phyloP scores from a whole-genome alignment of 2,888 invertebrate genomes.

The Netelia fuscicornis region DNA sequence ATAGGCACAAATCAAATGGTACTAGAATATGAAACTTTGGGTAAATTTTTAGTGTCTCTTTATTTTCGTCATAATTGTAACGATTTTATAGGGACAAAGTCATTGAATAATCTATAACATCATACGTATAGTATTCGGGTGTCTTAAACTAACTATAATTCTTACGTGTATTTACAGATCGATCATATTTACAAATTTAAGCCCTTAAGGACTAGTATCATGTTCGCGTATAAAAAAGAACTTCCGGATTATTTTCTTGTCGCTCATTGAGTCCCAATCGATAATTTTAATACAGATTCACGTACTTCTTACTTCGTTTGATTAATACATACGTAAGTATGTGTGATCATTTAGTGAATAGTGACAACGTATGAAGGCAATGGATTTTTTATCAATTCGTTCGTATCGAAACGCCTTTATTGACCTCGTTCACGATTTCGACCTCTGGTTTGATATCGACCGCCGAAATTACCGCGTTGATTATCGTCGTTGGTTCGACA shows the following conservation, averaged over 20 bases:
- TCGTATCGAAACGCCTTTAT: constrained; percentile 75
- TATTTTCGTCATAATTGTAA: constrained; percentile 20
- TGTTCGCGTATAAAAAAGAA: constrained; percentile 53
- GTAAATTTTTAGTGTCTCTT: constrained; percentile 14
- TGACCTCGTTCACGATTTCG: constrained; percentile 60
- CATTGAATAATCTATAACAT: constrained; percentile 11
- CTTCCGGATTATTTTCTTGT: constrained; percentile 7
- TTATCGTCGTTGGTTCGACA: constrained; percentile 71
- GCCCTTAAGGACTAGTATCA: constrained; percentile 16
- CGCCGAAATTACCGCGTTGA: constrained; percentile 80
- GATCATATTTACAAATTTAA: constrained; percentile 56
- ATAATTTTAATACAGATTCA: constrained; percentile 41
- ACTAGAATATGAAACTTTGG: background rate
- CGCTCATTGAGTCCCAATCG: constrained; percentile 25
- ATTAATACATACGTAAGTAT: constrained; percentile 12
- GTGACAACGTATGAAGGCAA: constrained; percentile 31
- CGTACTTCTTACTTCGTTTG: constrained; percentile 21
- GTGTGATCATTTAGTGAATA: constrained; percentile 14
- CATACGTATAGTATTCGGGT: constrained; percentile 6
- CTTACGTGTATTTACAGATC: constrained; percentile 61
- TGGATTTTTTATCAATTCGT: constrained; percentile 74
- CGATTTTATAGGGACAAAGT: constrained; percentile 20
- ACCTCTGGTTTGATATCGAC: constrained; percentile 76
- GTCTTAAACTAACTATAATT: constrained; percentile 9
- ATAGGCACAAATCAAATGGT: background rate